A percentile compares a stretch with the other conserved stretches of the same genome.
These are phyloP conservation scores for Epizoanthus ramosus DNA, from an alignment of 92 coral and sea anemone genomes.

Conservation along the genomic window DNA sequence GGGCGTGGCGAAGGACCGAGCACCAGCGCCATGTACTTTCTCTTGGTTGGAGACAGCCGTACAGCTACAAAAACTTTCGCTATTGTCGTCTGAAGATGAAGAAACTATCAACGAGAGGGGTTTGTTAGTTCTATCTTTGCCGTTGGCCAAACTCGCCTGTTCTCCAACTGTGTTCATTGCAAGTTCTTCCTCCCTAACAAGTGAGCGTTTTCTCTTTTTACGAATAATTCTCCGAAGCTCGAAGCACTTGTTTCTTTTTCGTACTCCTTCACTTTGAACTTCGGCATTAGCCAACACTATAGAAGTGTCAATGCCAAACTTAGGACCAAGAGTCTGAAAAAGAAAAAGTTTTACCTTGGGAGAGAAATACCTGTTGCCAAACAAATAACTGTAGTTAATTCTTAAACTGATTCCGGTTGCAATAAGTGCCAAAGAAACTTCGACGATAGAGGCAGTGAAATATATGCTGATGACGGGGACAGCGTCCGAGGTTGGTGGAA, in stretches of 20 bases:
- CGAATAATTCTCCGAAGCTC: background rate
- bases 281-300: background rate
- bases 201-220: constrained; percentile 11
- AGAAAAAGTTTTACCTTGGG: constrained; percentile 27
- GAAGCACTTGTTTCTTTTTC: background rate
- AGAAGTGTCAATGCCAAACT: constrained; percentile 39
- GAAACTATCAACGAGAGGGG: background rate
- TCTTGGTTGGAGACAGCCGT: constrained; percentile 2
- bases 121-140: background rate
- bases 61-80: constrained; percentile 33
- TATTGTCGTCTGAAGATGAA: constrained; percentile 24
- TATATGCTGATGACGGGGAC: constrained; percentile 64
- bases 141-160: constrained; percentile 5
- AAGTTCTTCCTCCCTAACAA: constrained; percentile 9
- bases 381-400: constrained; percentile 63
- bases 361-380: constrained; percentile 47
- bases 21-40: background rate
- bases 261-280: background rate
- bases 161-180: background rate
- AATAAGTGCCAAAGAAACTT: constrained; percentile 63
- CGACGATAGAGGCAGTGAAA: constrained; percentile 61
- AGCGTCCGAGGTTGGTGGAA: constrained; percentile 71
- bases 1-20: no score
- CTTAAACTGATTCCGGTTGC: constrained; percentile 61
- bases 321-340: constrained; percentile 64